These are phyloP conservation scores for Asbolus verrucosus DNA, from an alignment of 1,140 invertebrate species.

Conservation along the genomic window DNA sequence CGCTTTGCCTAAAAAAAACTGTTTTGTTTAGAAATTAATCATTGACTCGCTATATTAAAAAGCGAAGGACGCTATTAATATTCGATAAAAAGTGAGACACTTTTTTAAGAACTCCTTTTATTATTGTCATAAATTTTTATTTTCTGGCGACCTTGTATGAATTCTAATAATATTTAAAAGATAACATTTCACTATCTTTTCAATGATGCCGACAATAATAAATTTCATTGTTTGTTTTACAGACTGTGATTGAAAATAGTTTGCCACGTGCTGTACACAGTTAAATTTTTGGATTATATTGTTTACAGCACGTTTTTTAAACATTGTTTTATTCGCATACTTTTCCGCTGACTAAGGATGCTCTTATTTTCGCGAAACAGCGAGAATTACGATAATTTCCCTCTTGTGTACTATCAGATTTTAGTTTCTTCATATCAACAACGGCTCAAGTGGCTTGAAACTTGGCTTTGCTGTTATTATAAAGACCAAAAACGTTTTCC, in stretches of 20 bases:
- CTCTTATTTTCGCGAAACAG: too few relatives aligned
- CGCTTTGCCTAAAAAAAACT: neutral
- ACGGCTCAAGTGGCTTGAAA: too few relatives aligned
- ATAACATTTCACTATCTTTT: neutral
- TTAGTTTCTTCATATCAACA: too few relatives aligned
- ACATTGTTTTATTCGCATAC: too few relatives aligned
- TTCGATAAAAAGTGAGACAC: neutral
- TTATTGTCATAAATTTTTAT: neutral
- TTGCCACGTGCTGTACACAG: too few relatives aligned
- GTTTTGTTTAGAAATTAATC: neutral
- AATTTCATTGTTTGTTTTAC: slow-evolving; percentile 4
- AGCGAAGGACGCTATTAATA: neutral
- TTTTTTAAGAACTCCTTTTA: neutral
- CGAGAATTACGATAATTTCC: too few relatives aligned
- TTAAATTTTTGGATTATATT: too few relatives aligned
- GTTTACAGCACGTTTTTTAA: too few relatives aligned
- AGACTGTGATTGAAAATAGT: neutral
- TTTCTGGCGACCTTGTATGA: neutral
- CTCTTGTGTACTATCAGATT: too few relatives aligned
- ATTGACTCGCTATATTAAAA: neutral
- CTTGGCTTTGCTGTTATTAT: too few relatives aligned
- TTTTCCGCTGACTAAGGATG: too few relatives aligned
- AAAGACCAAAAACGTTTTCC: too few relatives aligned
- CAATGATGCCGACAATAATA: neutral
- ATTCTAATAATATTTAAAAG: slow-evolving; percentile 3